These are phyloP conservation scores for Nemurella pictetii DNA, from an alignment of 2,888 invertebrate species.

Conservation along the genomic window DNA sequence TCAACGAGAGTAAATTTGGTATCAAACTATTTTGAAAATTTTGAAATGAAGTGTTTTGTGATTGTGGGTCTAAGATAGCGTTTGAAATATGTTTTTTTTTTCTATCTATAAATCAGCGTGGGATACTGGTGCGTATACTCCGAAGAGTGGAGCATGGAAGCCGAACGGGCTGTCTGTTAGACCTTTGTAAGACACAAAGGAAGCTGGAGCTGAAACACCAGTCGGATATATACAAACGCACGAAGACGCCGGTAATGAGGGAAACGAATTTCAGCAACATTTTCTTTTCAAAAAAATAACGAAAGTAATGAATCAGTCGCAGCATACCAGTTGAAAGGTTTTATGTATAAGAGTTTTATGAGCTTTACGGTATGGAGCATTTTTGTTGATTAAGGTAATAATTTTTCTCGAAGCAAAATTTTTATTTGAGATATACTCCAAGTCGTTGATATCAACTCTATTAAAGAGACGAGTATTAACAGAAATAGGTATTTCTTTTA, in stretches of 20 bases:
- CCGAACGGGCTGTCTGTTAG: neutral
- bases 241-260: neutral
- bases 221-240: neutral
- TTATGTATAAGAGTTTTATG: neutral
- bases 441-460: neutral
- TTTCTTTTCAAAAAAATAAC: neutral
- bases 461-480: neutral
- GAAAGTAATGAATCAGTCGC: neutral
- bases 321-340: neutral
- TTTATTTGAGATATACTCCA: neutral
- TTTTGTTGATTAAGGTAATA: neutral
- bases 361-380: neutral
- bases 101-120: no score
- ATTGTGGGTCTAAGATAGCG: neutral
- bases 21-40: neutral
- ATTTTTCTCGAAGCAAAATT: neutral
- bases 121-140: no score
- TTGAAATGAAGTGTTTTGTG: neutral
- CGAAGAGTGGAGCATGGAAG: neutral
- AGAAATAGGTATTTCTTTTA: neutral
- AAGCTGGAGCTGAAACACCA: neutral
- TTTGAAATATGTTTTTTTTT: no score
- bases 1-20: neutral
- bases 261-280: neutral
- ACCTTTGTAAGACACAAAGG: neutral